Evolutionary conservation across 2,113 vertebrate species (phyloP).

Genomic region (Athene noctua): DNA sequence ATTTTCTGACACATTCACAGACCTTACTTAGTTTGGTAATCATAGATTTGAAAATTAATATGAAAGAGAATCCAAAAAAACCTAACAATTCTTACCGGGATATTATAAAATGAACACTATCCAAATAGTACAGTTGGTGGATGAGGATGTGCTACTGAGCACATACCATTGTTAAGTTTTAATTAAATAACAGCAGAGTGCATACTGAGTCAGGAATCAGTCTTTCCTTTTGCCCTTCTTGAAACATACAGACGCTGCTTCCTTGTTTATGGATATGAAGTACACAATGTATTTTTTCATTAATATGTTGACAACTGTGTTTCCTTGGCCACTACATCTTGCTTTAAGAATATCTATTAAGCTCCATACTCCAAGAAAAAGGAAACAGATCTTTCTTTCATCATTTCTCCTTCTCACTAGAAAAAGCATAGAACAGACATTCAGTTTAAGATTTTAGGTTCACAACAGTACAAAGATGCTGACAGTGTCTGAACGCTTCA

Average conservation of each 20-base stretch:
- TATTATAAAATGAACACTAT: neutral
- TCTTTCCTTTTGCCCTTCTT: neutral
- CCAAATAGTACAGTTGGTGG: neutral
- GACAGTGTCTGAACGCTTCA: neutral
- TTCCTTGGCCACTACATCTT: constrained; percentile 21
- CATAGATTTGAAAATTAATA: neutral
- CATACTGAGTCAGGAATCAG: constrained; percentile 23
- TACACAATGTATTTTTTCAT: neutral
- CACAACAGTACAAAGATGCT: neutral
- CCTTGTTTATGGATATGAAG: neutral
- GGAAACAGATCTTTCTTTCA: neutral
- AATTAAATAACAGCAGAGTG: constrained; percentile 41
- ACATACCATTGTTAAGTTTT: neutral
- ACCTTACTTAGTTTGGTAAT: neutral
- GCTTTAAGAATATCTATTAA: neutral
- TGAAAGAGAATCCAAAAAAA: neutral
- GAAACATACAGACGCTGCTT: neutral
- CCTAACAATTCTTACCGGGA: neutral
- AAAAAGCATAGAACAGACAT: constrained; percentile 1
- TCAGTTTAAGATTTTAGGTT: constrained; percentile 26
- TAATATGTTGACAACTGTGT: constrained; percentile 8
- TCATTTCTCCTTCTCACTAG: neutral
- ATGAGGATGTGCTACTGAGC: neutral
- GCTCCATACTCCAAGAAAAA: neutral
- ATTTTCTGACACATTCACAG: neutral